These are phyloP conservation scores for Acanthosoma haemorrhoidale DNA, from an alignment of 2,888 invertebrate species.

Conservation along the genomic window DNA sequence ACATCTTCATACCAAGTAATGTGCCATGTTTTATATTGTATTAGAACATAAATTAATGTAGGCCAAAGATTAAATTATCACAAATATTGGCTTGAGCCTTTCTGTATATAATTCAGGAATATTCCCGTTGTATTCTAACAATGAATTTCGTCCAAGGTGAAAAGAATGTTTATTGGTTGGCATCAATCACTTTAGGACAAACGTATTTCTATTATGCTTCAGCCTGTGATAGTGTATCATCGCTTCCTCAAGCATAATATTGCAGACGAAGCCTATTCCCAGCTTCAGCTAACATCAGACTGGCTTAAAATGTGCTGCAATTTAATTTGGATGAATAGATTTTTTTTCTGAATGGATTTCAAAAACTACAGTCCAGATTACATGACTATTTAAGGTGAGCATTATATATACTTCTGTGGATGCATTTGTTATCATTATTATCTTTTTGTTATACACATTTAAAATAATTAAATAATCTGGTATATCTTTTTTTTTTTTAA, in stretches of 20 bases:
- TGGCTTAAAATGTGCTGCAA: slow-evolving; percentile 14
- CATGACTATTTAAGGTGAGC: not conserved
- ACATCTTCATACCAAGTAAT: slow-evolving; percentile 13
- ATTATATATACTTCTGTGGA: too few species aligned
- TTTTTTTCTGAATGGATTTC: slow-evolving; percentile 5
- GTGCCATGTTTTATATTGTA: slow-evolving; percentile 20
- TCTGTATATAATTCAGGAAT: not conserved
- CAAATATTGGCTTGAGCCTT: slow-evolving; percentile 13
- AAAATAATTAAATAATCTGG: too few species aligned
- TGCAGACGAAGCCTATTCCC: slow-evolving; percentile 17
- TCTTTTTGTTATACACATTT: too few species aligned
- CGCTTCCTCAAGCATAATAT: slow-evolving; percentile 24
- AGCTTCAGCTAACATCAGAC: slow-evolving; percentile 15
- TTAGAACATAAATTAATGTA: slow-evolving; percentile 4
- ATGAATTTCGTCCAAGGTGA: slow-evolving; percentile 23
- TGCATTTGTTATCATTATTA: too few species aligned
- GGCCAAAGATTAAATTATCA: slow-evolving; percentile 11
- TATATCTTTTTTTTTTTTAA: too few species aligned
- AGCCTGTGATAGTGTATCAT: slow-evolving; percentile 21
- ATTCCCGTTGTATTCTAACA: not conserved
- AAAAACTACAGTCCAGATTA: not conserved
- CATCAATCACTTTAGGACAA: not conserved
- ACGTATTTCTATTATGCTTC: slow-evolving; percentile 16
- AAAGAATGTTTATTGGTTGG: slow-evolving; percentile 13
- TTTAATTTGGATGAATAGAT: slow-evolving; percentile 9